Evolutionary conservation across 2,888 invertebrate species (phyloP), one percentile per base, ranked within the genome.

Genomic region (Eilema depressum): DNA sequence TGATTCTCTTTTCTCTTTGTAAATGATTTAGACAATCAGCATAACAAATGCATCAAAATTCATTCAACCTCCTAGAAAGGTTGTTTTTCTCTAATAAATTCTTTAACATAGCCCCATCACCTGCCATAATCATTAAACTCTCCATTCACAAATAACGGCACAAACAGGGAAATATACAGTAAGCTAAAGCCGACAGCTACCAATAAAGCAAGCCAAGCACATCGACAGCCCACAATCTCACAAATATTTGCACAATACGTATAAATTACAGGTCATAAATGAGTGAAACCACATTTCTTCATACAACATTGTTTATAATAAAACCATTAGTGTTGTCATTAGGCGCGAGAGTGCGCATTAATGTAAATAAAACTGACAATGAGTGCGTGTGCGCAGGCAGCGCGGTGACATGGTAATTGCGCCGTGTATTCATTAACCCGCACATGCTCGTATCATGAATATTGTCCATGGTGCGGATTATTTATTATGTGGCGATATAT

Each of bases 361-460:
- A 47, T 59, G 72, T 20, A 66, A 72, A 80, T 81, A 82, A 75
- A 78, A 77, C 74, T n/a, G 82, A 71, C 72, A 71, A 63, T 82
- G 69, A 79, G 57, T 74, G 64, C 70, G 63, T 74, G 69, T 63
- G 69, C 64, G 71, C 61, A 41, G 7, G n/a, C 63, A 65, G 67
- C 67, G 59, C 60, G 59, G 30, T 63, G 47, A 71, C 67, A 71
- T 61, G 66, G 72, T 79, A 69, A 80, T 68, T 70, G 67, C 68
- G 63, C 7, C 70, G 72, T 61, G 68, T 66, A 69, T 69, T 62
- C 28, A 69, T 64, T 59, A 75, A 41, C 37, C 37, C 41, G 70
- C 60, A 23, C 63, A 70, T 74, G 69, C 62, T 33, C 33, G 30
- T 17, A 20, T 14, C 25, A 7, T 25, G 33, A 56, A 25, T 25